Percentiles rank a stretch among this genome's conserved stretches.
These are phyloP conservation scores for Caenorhabditis auriculariae DNA, from an alignment of 2,888 invertebrate genomes.

Conservation along the genomic window DNA sequence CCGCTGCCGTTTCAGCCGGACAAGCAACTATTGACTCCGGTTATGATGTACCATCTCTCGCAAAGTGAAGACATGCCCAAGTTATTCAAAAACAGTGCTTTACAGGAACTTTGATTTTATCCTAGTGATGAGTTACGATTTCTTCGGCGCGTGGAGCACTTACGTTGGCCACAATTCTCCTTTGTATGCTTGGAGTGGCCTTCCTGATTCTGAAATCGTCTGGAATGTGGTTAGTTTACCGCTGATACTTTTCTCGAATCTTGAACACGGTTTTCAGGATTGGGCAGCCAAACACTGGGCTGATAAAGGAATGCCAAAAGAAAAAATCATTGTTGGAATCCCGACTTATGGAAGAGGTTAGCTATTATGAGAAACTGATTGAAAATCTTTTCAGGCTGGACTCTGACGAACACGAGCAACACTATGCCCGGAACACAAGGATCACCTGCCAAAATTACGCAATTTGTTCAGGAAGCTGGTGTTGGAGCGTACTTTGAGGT, in stretches of 20 bases:
- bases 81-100: not conserved
- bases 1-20: slow-evolving; percentile 84
- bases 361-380: no score
- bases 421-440: slow-evolving; percentile 44
- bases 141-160: slow-evolving; percentile 50
- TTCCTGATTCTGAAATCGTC: slow-evolving; percentile 37
- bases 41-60: slow-evolving; percentile 73
- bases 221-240: slow-evolving; percentile 43
- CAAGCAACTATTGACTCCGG: slow-evolving; percentile 85
- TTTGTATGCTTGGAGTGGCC: slow-evolving; percentile 37
- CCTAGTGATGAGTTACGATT: slow-evolving; percentile 56
- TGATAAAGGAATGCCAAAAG: slow-evolving; percentile 54
- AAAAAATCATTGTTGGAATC: slow-evolving; percentile 56
- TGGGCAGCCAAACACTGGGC: slow-evolving; percentile 80
- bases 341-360: slow-evolving; percentile 57
- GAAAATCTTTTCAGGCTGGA: slow-evolving; percentile 46
- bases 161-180: slow-evolving; percentile 51
- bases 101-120: slow-evolving; percentile 49
- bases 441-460: slow-evolving; percentile 38
- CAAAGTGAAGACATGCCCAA: slow-evolving; percentile 28
- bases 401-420: slow-evolving; percentile 40
- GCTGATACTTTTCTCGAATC: not conserved
- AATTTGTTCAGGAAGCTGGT: slow-evolving; percentile 86
- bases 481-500: slow-evolving; percentile 89
- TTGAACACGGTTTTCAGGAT: slow-evolving; percentile 69